Evolutionary conservation across 2,113 vertebrate species (phyloP).

Genomic region (Henicopernis longicauda): DNA sequence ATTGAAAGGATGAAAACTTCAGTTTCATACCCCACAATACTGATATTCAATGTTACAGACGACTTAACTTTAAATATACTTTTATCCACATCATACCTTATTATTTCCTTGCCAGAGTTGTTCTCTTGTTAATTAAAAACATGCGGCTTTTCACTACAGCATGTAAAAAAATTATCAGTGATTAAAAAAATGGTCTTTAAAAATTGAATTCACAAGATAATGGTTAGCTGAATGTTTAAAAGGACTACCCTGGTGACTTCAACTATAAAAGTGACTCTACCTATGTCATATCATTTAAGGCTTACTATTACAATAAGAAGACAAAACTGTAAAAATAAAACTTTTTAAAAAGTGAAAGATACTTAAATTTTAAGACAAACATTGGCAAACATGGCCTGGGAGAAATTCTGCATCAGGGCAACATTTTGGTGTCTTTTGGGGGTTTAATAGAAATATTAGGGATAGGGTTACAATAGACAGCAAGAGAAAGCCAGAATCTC

Average conservation of each 20-base stretch:
- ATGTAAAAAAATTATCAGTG: not conserved
- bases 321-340: not conserved
- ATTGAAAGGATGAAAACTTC: not conserved
- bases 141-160: not conserved
- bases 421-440: not conserved
- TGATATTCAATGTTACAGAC: not conserved
- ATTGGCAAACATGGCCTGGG: not conserved
- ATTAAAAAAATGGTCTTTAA: not conserved
- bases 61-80: not conserved
- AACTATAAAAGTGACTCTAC: not conserved
- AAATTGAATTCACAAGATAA: not conserved
- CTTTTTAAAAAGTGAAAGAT: not conserved
- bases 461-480: not conserved
- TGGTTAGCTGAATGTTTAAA: not conserved
- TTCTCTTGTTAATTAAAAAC: not conserved
- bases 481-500: not conserved
- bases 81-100: not conserved
- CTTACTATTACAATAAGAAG: not conserved
- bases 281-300: not conserved
- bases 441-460: not conserved
- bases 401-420: not conserved
- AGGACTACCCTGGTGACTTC: not conserved
- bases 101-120: not conserved
- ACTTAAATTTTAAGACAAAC: not conserved
- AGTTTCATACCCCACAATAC: not conserved